Percentiles rank a stretch among this genome's conserved stretches.
Evolutionary conservation across 2,113 vertebrate species (phyloP).

Genomic region (Choloepus hoffmanni): DNA sequence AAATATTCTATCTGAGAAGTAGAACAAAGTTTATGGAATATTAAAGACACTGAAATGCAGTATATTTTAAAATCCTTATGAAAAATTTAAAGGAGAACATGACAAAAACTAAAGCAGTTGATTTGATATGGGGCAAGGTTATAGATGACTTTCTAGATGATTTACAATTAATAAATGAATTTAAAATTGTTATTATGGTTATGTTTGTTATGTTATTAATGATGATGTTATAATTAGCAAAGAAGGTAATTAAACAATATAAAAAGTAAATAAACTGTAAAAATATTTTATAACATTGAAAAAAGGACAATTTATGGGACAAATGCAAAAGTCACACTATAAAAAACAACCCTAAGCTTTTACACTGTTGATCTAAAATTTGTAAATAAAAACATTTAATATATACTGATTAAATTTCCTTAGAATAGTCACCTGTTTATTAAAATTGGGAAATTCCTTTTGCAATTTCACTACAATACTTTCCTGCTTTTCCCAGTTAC

Average conservation of each 20-base stretch:
- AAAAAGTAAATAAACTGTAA: constrained; percentile 26
- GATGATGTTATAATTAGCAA: neutral
- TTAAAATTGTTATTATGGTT: neutral
- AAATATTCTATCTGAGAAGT: neutral
- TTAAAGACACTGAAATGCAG: neutral
- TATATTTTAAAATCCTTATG: constrained; percentile 1
- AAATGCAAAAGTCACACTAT: neutral
- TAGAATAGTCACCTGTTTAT: constrained; percentile 90
- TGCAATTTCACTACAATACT: constrained; percentile 92
- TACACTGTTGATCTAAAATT: constrained; percentile 13
- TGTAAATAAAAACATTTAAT: neutral
- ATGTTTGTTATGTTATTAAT: neutral
- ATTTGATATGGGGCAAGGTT: neutral
- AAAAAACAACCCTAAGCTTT: neutral
- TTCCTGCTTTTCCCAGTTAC: constrained; percentile 91
- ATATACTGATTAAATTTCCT: neutral
- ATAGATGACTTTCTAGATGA: neutral
- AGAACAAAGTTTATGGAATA: constrained; percentile 16
- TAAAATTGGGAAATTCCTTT: constrained; percentile 91
- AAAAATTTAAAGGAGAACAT: constrained; percentile 40
- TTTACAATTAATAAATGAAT: neutral
- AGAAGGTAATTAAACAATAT: constrained; percentile 5
- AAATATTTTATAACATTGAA: neutral
- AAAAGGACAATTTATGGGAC: neutral
- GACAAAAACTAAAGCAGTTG: constrained; percentile 3